Conservation (phyloP, 64 coral and sea anemone genomes). For the Montipora cactus region DNA sequence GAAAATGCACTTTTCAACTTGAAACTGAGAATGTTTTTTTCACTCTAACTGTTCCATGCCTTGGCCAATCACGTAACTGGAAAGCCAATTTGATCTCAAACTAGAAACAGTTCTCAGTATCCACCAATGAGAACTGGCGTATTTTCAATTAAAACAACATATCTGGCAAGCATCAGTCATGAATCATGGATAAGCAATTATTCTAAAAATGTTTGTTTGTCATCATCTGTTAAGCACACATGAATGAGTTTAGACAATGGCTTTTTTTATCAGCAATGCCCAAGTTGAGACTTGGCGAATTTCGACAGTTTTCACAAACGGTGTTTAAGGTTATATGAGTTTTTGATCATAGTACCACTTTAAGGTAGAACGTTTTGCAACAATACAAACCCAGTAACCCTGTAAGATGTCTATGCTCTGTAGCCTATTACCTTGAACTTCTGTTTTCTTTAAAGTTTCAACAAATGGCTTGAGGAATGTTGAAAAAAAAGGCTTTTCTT, state of each 20-base stretch:
- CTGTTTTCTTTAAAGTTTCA: conserved; percentile 13
- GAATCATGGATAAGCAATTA: not conserved
- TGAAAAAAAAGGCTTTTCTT: conserved; percentile 64
- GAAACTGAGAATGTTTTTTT: conserved; percentile 6
- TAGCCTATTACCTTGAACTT: conserved; percentile 12
- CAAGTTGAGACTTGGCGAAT: not conserved
- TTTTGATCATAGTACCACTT: too few species aligned
- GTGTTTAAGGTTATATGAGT: too few species aligned
- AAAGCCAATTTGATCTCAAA: too few species aligned
- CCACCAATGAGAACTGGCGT: not conserved
- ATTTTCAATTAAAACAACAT: not conserved
- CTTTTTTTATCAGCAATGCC: not conserved
- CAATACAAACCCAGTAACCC: not conserved
- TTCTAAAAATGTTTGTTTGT: conserved; percentile 3
- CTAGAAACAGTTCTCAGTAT: too few species aligned
- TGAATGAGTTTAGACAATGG: conserved; percentile 12
- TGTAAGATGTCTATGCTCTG: not conserved
- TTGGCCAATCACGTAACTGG: not conserved
- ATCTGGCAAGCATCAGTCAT: conserved; percentile 3
- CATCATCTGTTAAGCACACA: not conserved
- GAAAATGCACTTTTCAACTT: not conserved
- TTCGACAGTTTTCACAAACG: not conserved
- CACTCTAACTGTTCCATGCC: not conserved
- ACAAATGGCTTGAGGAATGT: conserved; percentile 68
- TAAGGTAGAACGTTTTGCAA: not conserved